These are phyloP conservation scores for Morpho achilles DNA, from an alignment of 2,888 invertebrate genomes.

Conservation along the genomic window DNA sequence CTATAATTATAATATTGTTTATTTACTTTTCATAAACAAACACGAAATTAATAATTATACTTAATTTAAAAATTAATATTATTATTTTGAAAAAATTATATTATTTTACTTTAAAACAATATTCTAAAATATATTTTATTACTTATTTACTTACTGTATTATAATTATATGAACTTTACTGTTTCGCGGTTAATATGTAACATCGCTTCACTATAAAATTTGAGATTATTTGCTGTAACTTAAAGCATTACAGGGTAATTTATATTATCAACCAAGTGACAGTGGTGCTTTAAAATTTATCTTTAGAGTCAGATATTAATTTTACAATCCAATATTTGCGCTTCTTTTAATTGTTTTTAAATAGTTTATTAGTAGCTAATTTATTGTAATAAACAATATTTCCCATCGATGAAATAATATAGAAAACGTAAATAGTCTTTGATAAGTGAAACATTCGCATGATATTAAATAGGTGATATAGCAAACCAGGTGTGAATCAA, in stretches of 20 bases:
- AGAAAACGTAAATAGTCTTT: background rate
- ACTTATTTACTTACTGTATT: no score
- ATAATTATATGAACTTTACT: background rate
- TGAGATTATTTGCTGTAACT: background rate
- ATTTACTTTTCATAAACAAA: background rate
- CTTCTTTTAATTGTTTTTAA: no score
- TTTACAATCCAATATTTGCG: no score
- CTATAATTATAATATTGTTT: constrained; percentile 15
- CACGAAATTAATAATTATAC: background rate
- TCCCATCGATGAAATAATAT: no score
- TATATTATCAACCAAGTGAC: background rate
- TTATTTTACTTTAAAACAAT: background rate
- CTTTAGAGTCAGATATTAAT: no score
- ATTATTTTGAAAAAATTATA: background rate
- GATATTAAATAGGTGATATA: background rate
- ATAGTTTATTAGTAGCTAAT: no score
- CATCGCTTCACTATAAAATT: background rate
- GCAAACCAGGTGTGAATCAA: background rate
- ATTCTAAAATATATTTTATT: no score
- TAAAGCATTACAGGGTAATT: background rate
- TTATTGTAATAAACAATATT: no score
- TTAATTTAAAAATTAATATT: background rate
- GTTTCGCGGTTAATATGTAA: background rate
- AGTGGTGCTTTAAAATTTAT: no score
- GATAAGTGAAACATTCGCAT: background rate